Evolutionary conservation across 2,888 invertebrate genomes (phyloP).

Genomic region (Drosophila prostipennis): DNA sequence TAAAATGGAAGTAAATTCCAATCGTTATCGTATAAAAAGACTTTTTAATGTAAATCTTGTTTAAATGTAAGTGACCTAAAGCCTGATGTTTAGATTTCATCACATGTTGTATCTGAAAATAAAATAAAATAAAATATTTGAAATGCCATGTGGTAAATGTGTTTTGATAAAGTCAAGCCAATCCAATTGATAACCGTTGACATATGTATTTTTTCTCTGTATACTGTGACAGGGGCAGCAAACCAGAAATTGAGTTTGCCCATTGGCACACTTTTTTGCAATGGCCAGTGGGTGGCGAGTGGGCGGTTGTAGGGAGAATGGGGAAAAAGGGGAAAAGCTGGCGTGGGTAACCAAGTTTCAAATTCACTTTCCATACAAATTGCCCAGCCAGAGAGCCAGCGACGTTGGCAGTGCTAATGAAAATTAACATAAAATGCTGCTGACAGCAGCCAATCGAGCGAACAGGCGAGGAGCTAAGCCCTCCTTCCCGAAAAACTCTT

Average conservation of each 20-base stretch:
- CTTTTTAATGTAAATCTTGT: no score
- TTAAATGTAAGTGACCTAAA: no score
- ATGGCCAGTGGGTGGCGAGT: constrained; percentile 15
- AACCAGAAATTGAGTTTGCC: constrained; percentile 54
- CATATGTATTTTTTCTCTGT: constrained; percentile 6
- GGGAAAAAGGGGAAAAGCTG: neutral
- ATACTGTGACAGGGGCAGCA: neutral
- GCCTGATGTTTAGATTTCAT: no score
- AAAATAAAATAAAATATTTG: neutral
- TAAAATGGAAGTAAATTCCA: no score
- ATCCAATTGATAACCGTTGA: neutral
- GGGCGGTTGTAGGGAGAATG: neutral
- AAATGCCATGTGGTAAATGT: neutral
- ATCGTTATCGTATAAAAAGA: no score
- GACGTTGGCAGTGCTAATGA: constrained; percentile 74
- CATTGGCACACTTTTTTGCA: constrained; percentile 65
- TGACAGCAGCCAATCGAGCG: constrained; percentile 80
- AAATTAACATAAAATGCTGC: constrained; percentile 79
- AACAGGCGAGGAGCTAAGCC: constrained; percentile 44
- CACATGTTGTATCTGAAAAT: neutral
- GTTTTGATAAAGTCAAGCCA: neutral
- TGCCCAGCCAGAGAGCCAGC: constrained; percentile 66
- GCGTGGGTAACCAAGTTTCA: constrained; percentile 59
- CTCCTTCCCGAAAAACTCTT: neutral
- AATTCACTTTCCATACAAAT: constrained; percentile 80